Evolutionary conservation across 2,797 vertebrate genomes (phyloP), one percentile per base, ranked within the genome.

Genomic region (Crypturellus tataupa): DNA sequence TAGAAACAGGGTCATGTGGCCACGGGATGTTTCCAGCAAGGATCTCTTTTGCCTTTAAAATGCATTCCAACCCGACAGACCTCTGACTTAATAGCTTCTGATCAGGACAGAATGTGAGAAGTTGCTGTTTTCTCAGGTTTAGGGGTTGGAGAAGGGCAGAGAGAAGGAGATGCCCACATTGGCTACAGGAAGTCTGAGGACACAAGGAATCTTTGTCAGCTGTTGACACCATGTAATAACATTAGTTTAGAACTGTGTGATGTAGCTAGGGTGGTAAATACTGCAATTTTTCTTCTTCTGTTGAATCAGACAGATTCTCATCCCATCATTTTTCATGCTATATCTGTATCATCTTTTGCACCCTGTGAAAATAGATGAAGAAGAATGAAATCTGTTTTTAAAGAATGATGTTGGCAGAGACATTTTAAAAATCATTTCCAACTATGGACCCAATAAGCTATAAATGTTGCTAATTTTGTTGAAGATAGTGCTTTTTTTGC

Each of bases 91-190:
- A 77, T 5, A 73, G 6, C 35, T 53, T 69, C 76, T 80, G 75
- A 80, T 46, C 68, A 65, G 69, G 58, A 77, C 64, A 88, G 20
- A 33, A 1, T 31, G 68, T 27, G 37, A 81, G 39, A 88, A 87
- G 20, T 25, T 55, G 20, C 40, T 25, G 62, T 82, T 56, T 94
- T 46, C 65, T 67, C 13, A 44, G 3, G 12, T 80, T 90, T 79
- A 0, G 0, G 60, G 31, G 60, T 14, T 3, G 5, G 78, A 85
- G 46, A 46, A 78, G 13, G 21, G n/a, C 39, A 80, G 20, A 37
- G 37, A 53, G 58, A 77, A 4, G 17, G 20, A 69, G 21, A 20
- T 92, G 31, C 27, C 47, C 0, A 0, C 0, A 1, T 35, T 81
- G 40, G 18, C 60, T 9, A 2, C 4, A 58, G 76, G 49, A 83